Conservation (phyloP, 2,888 invertebrate genomes). For the Helleia helle region DNA sequence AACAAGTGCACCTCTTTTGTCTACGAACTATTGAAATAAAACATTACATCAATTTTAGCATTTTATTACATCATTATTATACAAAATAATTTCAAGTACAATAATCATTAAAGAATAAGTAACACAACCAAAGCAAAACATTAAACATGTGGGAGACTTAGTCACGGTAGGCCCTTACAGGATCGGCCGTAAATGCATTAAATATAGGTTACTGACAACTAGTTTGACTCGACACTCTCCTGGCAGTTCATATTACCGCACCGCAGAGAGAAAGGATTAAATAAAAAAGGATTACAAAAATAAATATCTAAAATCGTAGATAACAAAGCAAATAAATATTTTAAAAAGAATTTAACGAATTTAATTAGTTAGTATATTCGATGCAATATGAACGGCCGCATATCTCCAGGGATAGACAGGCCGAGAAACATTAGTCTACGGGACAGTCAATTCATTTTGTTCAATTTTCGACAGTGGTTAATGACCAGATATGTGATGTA, state of each 20-base stretch:
- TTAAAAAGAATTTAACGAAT: conserved; percentile 13
- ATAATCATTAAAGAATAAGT: conserved; percentile 67
- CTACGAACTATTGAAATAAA: conserved; percentile 15
- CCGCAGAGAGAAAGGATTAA: conserved; percentile 26
- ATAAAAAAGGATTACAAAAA: conserved; percentile 40
- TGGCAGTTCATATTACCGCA: conserved; percentile 41
- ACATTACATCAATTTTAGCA: conserved; percentile 48
- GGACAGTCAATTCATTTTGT: conserved; percentile 19
- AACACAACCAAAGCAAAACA: conserved; percentile 73
- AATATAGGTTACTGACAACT: conserved; percentile 34
- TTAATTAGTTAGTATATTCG: conserved; percentile 8
- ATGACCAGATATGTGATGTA: conserved; percentile 69
- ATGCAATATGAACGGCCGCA: conserved; percentile 5
- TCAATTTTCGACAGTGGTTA: conserved; percentile 58
- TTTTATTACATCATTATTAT: conserved; percentile 71
- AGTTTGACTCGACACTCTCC: no score
- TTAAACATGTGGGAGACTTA: conserved; percentile 61
- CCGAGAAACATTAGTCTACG: conserved; percentile 10
- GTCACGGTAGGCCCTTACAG: conserved; percentile 40
- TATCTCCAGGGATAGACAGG: not conserved
- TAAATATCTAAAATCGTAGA: conserved; percentile 55
- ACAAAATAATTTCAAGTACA: conserved; percentile 73
- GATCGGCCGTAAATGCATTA: conserved; percentile 57
- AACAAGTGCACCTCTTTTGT: no score
- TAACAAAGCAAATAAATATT: conserved; percentile 33